Percentiles rank a stretch among this genome's conserved stretches.
These are phyloP conservation scores for Drosophila pruinosa DNA, from an alignment of 1,140 invertebrate species.

Conservation along the genomic window DNA sequence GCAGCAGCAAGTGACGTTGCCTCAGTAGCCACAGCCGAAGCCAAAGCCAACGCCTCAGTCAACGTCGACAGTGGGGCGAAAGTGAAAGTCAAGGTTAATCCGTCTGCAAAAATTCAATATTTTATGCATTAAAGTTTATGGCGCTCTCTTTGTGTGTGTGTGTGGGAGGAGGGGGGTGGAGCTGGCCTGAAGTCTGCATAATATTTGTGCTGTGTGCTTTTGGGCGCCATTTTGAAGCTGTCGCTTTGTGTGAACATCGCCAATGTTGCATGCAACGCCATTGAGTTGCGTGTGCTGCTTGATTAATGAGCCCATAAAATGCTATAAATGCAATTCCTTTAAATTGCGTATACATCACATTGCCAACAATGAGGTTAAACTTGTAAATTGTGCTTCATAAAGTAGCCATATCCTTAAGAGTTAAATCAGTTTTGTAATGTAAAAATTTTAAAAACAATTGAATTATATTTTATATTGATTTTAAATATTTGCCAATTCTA, in stretches of 20 bases:
- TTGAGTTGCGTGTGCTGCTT: constrained; percentile 54
- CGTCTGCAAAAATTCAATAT: constrained; percentile 82
- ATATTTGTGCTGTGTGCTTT: constrained; percentile 73
- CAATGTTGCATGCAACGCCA: constrained; percentile 45
- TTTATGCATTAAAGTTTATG: constrained; percentile 82
- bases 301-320: constrained; percentile 61
- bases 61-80: constrained; percentile 42
- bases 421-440: not conserved
- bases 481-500: too few species aligned
- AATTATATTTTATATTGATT: too few species aligned
- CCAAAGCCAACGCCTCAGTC: constrained; percentile 12
- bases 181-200: constrained; percentile 38
- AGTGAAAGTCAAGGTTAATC: constrained; percentile 83
- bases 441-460: too few species aligned
- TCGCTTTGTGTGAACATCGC: constrained; percentile 27
- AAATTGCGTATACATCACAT: constrained; percentile 40
- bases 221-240: constrained; percentile 65
- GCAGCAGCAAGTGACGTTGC: constrained; percentile 4
- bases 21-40: not conserved
- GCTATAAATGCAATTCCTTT: constrained; percentile 23
- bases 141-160: constrained; percentile 1
- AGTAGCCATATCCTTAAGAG: too few species aligned
- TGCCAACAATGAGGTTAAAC: not conserved
- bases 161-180: not conserved
- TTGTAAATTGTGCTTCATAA: not conserved